phyloP scores from a whole-genome alignment of 64 coral and sea anemone species.

The Acropora tenuis region DNA sequence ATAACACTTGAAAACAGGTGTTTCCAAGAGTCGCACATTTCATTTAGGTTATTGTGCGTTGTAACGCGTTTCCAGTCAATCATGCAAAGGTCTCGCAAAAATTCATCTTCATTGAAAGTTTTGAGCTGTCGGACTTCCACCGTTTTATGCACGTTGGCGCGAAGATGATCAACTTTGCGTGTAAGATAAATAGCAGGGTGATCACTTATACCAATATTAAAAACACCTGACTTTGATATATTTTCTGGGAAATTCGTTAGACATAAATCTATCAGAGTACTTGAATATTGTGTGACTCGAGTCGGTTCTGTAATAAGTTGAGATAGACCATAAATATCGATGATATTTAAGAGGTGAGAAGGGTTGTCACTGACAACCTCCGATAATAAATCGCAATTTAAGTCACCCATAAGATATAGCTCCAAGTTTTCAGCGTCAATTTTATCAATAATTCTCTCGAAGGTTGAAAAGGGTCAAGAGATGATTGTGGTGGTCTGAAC shows the following conservation, averaged over 20 bases:
- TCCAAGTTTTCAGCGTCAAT: too few species aligned
- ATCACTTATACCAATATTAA: too few species aligned
- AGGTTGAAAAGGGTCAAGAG: too few species aligned
- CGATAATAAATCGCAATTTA: too few species aligned
- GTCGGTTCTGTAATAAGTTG: background rate
- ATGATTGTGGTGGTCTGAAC: too few species aligned
- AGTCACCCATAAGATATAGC: too few species aligned
- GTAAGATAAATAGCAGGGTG: too few species aligned
- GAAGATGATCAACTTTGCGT: too few species aligned
- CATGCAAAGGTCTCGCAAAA: background rate
- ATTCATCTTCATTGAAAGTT: background rate
- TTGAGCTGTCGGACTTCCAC: too few species aligned
- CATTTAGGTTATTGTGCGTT: conserved; percentile 20
- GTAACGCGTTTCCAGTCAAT: background rate
- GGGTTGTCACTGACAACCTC: background rate
- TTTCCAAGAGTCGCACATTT: conserved; percentile 1
- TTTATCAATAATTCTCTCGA: too few species aligned
- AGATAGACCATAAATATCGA: background rate
- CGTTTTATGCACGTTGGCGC: background rate
- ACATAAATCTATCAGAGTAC: background rate
- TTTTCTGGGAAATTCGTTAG: background rate
- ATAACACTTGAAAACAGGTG: background rate
- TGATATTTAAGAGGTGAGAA: background rate
- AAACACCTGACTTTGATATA: too few species aligned
- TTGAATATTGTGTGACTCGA: too few species aligned